Conservation (phyloP, 1,140 invertebrate species). For the Euwallacea similis region DNA sequence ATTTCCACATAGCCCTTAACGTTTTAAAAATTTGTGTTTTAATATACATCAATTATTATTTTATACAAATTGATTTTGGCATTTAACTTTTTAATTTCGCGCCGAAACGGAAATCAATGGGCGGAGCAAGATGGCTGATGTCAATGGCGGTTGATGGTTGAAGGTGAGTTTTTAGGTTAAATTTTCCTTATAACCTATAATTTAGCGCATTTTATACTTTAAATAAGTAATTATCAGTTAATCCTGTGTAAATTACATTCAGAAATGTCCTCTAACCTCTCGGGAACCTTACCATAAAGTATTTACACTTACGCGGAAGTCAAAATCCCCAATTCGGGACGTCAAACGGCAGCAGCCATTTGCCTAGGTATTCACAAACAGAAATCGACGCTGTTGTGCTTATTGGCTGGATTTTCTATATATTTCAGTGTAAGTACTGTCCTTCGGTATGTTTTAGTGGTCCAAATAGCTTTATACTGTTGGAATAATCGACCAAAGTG, state of each 20-base stretch:
- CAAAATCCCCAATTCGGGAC: conserved; percentile 27
- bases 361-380: conserved; percentile 40
- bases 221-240: conserved; percentile 26
- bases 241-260: conserved; percentile 5
- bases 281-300: conserved; percentile 19
- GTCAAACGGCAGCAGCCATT: conserved; percentile 48
- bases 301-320: conserved; percentile 20
- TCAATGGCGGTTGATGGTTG: conserved; percentile 46
- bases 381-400: conserved; percentile 51
- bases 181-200: conserved; percentile 48
- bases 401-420: conserved; percentile 48
- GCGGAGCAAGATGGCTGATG: conserved; percentile 37
- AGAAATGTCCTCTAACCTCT: neutral
- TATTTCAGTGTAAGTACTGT: conserved; percentile 40
- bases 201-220: conserved; percentile 30
- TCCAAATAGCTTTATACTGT: no score
- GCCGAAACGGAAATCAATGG: conserved; percentile 32
- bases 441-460: no score
- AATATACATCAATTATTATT: no score
- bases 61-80: no score
- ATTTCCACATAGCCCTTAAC: no score
- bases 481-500: no score
- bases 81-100: conserved; percentile 37
- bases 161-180: conserved; percentile 46
- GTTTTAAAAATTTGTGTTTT: no score